A percentile compares a stretch with the other conserved stretches of the same genome.
Evolutionary conservation across 2,797 vertebrate genomes (phyloP).

Genomic region (Carapus acus): DNA sequence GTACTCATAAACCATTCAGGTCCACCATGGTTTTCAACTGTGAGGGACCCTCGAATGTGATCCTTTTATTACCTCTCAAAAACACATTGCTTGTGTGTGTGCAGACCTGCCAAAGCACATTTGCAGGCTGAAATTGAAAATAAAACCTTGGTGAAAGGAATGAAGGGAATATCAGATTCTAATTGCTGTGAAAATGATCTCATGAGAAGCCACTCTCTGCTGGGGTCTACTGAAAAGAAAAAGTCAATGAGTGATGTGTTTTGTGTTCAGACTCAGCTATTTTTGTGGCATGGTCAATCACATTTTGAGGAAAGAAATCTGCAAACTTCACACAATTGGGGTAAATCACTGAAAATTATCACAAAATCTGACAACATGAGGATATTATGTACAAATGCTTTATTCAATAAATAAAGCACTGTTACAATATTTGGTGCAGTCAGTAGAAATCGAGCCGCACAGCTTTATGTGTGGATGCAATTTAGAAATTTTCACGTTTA

Average conservation of each 20-base stretch:
- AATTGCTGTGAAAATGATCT: slow-evolving; percentile 54
- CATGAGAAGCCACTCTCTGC: slow-evolving; percentile 61
- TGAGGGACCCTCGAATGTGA: background rate
- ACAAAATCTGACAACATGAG: no score
- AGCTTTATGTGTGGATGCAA: no score
- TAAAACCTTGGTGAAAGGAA: slow-evolving; percentile 25
- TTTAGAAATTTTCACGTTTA: no score
- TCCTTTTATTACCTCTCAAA: slow-evolving; percentile 49
- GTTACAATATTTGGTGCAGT: no score
- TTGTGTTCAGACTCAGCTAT: no score
- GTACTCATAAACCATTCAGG: background rate
- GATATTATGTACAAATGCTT: no score
- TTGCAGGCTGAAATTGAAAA: slow-evolving; percentile 3
- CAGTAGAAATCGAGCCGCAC: no score
- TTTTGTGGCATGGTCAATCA: no score
- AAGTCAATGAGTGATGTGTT: slow-evolving; percentile 12
- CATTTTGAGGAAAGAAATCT: no score
- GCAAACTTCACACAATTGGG: no score
- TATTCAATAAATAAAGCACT: no score
- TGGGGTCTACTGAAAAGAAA: slow-evolving; percentile 12
- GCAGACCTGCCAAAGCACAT: slow-evolving; percentile 13
- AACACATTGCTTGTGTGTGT: slow-evolving; percentile 25
- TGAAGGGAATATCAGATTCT: slow-evolving; percentile 47
- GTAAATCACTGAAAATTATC: no score
- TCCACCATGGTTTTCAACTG: background rate